Conservation (phyloP, 2,113 vertebrate species). For the Brachyhypopomus gauderio region DNA sequence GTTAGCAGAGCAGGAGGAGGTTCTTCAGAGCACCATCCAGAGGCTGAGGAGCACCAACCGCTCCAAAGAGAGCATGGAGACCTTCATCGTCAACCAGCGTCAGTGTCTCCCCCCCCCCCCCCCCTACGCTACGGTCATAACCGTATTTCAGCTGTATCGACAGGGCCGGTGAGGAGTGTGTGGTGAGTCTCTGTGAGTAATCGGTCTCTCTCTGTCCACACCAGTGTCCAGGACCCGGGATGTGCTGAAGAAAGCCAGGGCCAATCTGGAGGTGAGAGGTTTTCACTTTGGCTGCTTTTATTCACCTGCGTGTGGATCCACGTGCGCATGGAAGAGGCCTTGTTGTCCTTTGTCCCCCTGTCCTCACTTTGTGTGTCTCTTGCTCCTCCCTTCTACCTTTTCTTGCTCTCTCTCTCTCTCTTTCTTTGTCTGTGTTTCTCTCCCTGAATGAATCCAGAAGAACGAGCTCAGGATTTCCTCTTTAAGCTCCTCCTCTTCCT, state of each 20-base stretch:
- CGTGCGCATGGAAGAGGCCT: constrained; percentile 24
- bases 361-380: constrained; percentile 54
- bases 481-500: constrained; percentile 80
- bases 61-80: constrained; percentile 92
- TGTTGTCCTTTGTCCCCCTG: constrained; percentile 32
- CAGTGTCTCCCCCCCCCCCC: constrained; percentile 57
- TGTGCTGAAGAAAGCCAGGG: constrained; percentile 90
- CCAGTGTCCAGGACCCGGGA: constrained; percentile 90
- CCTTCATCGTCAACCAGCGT: constrained; percentile 89
- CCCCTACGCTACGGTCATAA: too few species aligned
- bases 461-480: constrained; percentile 80
- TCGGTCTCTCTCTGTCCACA: not conserved
- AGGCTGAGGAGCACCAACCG: constrained; percentile 77
- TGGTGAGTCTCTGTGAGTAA: not conserved
- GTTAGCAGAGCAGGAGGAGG: constrained; percentile 80
- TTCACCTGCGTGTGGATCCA: not conserved
- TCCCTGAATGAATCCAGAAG: constrained; percentile 74
- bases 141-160: too few species aligned
- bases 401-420: constrained; percentile 36
- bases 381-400: constrained; percentile 55
- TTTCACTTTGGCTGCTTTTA: not conserved
- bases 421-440: constrained; percentile 19
- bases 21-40: constrained; percentile 78
- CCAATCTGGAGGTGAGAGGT: constrained; percentile 86
- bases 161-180: too few species aligned